These are phyloP conservation scores for Python bivittatus DNA, from an alignment of 2,113 vertebrate species.

Conservation along the genomic window DNA sequence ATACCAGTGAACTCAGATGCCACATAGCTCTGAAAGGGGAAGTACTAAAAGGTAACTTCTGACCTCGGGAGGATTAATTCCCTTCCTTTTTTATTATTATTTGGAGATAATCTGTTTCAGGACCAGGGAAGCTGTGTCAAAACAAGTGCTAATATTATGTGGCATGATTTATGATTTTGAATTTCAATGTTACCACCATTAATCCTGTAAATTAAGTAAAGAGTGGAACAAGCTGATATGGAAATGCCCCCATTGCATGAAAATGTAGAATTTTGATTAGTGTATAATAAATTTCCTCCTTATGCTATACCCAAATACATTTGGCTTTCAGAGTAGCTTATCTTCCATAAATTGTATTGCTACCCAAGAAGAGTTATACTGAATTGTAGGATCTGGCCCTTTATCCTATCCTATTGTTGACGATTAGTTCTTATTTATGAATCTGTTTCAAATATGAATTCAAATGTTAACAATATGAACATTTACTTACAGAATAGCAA, in stretches of 20 bases:
- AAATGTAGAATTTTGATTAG: conserved; percentile 12
- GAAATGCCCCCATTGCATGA: neutral
- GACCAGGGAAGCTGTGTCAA: conserved; percentile 23
- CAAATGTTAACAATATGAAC: neutral
- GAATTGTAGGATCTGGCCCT: neutral
- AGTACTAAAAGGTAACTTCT: conserved; percentile 24
- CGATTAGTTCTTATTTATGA: conserved; percentile 39
- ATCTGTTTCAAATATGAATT: conserved; percentile 52
- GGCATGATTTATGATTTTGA: conserved; percentile 24
- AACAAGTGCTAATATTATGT: neutral
- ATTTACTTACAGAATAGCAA: conserved; percentile 65
- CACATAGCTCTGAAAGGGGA: neutral
- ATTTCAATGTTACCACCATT: conserved; percentile 14
- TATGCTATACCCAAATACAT: neutral
- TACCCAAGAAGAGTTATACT: neutral
- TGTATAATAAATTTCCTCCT: neutral
- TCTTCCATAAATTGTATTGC: neutral
- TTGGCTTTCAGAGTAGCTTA: neutral
- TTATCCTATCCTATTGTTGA: conserved; percentile 26
- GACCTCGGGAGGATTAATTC: conserved; percentile 29
- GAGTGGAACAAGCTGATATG: conserved; percentile 25
- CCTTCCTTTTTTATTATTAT: conserved; percentile 25
- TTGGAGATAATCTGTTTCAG: conserved; percentile 14
- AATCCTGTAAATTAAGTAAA: conserved; percentile 30
- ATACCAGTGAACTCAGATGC: conserved; percentile 37